Evolutionary conservation across 2,113 vertebrate genomes (phyloP), one percentile per base, ranked within the genome.

Genomic region (Chloropsis cyanopogon): DNA sequence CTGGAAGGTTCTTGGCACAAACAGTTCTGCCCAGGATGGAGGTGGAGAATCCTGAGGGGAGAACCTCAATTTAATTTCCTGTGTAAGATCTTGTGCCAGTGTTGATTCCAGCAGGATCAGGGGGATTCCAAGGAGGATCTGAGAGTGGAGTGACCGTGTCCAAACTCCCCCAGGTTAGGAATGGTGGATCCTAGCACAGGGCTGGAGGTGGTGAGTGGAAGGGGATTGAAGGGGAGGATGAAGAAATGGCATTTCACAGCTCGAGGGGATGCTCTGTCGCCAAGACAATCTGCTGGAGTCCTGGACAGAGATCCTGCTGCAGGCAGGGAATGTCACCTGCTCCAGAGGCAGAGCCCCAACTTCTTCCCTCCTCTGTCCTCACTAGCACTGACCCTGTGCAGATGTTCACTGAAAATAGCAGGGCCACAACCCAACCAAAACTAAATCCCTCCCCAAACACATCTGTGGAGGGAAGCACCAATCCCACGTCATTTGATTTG

Each of bases 401-500:
- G 31, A 9, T 4, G 3, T 17, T 88, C 20, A 16, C n/a, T n/a
- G 12, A 63, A 84, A 18, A 2, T 4, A 84, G 15, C 33, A 24
- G 12, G 23, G 9, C 60, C 20, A 42, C 35, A 50, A 33, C 12
- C 14, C 24, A 41, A 26, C 31, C 5, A 0, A 78, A 65, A 22
- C 28, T n/a, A 78, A 70, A 70, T 8, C 12, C 13, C 23, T 10
- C 22, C 19, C 41, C 18, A n/a, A 57, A 29, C 12, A 11, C 6
- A 3, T 17, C 65, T 15, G 9, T 47, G 53, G 11, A 64, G 52
- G 2, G 17, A 41, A 68, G 9, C 21, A 39, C 23, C 50, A 26
- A 31, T 10, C 49, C 49, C 13, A 14, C 1, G 0, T 5, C 2
- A 4, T 49, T n/a, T 37, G 42, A 53, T 69, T 39, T 24, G 42